A percentile compares a stretch with the other conserved stretches of the same genome.
Conservation (phyloP, 2,797 vertebrate species). For the Enteromius thamalakanensis region DNA sequence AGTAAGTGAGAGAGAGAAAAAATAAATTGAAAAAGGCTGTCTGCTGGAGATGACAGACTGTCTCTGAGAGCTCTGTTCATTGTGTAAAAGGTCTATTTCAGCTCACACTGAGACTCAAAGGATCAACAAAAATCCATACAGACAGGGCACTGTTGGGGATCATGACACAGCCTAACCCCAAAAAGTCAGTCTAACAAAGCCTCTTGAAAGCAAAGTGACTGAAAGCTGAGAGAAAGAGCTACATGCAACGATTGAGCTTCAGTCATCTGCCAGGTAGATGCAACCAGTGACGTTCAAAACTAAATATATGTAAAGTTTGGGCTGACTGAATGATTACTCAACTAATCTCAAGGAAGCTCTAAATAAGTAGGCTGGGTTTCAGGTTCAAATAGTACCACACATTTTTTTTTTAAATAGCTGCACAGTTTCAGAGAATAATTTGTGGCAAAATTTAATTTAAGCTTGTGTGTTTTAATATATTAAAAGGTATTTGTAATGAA, state of each 20-base stretch:
- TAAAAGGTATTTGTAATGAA: not conserved
- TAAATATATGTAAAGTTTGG: not conserved
- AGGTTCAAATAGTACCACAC: not conserved
- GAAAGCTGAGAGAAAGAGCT: conserved; percentile 23
- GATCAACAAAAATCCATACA: conserved; percentile 33
- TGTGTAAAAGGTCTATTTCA: conserved; percentile 37
- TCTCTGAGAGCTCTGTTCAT: conserved; percentile 8
- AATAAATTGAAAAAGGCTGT: not conserved
- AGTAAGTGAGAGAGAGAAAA: not conserved
- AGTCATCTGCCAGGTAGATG: not conserved
- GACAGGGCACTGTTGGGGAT: conserved; percentile 1
- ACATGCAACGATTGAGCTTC: not conserved
- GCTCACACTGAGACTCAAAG: conserved; percentile 17
- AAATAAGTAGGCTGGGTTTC: conserved; percentile 2
- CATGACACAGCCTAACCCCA: not conserved
- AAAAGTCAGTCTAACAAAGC: conserved; percentile 31
- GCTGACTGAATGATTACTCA: not conserved
- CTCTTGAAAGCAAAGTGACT: conserved; percentile 12
- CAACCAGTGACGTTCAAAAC: conserved; percentile 7
- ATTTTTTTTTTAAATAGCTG: not conserved
- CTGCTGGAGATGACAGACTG: conserved; percentile 10
- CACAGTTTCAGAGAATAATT: not conserved
- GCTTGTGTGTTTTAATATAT: not conserved
- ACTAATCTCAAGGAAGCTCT: not conserved
- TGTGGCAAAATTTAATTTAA: not conserved